phyloP scores from a whole-genome alignment of 2,113 vertebrate genomes.

The Rhea americana region DNA sequence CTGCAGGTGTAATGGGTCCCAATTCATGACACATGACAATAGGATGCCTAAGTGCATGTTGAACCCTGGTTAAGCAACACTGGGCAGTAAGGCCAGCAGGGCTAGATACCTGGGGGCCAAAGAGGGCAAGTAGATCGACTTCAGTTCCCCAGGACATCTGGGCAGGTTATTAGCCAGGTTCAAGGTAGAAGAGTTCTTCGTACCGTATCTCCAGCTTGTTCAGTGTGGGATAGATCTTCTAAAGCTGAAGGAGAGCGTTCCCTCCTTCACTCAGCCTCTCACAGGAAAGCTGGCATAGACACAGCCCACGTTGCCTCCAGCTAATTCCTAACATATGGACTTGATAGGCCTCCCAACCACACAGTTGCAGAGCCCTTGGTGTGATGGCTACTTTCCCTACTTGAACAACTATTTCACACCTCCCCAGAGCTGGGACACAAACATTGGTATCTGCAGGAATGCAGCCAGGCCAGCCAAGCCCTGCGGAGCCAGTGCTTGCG shows the following conservation, averaged over 20 bases:
- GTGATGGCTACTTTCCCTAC: neutral
- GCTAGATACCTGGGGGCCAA: neutral
- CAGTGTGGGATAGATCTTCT: neutral
- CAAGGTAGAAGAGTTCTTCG: neutral
- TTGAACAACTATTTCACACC: fast-evolving
- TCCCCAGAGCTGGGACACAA: neutral
- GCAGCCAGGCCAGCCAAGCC: fast-evolving
- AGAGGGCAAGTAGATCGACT: neutral
- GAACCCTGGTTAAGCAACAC: neutral
- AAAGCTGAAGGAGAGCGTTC: neutral
- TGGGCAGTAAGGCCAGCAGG: neutral
- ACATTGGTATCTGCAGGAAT: neutral
- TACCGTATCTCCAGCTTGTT: neutral
- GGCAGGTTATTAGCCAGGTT: neutral
- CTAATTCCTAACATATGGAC: neutral
- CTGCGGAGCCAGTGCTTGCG: fast-evolving
- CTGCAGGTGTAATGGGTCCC: neutral
- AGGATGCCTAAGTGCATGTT: neutral
- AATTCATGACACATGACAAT: neutral
- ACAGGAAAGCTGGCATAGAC: fast-evolving
- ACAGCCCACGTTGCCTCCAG: neutral
- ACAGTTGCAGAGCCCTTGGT: neutral
- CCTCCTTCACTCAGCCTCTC: neutral
- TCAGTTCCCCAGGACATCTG: neutral
- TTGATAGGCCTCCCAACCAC: neutral